Evolutionary conservation across 2,113 vertebrate genomes (phyloP).

Genomic region (Zapornia atra): DNA sequence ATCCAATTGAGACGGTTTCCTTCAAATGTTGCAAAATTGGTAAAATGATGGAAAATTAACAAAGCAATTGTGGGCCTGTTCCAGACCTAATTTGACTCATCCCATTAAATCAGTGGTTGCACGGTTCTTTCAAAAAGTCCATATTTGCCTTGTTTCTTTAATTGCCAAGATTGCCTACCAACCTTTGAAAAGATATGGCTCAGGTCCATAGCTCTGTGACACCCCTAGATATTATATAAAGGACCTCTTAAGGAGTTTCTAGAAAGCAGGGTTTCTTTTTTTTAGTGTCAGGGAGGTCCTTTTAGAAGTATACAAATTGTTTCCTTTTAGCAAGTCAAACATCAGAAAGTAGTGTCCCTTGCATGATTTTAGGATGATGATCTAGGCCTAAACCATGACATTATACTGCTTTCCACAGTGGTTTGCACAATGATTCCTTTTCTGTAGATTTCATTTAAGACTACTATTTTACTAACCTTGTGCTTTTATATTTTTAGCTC

Average conservation of each 20-base stretch:
- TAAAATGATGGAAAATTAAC: not conserved
- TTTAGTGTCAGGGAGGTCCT: not conserved
- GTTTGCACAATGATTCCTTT: not conserved
- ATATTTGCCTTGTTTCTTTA: not conserved
- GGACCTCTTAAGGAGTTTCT: not conserved
- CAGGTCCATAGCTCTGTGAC: not conserved
- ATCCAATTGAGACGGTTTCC: not conserved
- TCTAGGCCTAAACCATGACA: not conserved
- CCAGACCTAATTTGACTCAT: not conserved
- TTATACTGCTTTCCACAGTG: not conserved
- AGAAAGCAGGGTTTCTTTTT: not conserved
- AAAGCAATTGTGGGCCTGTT: not conserved
- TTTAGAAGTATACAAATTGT: not conserved
- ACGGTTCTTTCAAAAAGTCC: not conserved
- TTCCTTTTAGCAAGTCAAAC: not conserved
- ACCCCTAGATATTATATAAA: not conserved
- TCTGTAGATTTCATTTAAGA: not conserved
- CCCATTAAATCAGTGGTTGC: not conserved
- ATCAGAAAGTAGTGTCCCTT: not conserved
- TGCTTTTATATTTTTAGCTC: not conserved
- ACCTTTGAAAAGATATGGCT: not conserved
- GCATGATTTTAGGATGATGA: not conserved
- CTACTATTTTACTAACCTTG: not conserved
- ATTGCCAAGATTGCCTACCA: not conserved
- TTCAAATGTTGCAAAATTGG: not conserved